A percentile compares a stretch with the other conserved stretches of the same genome.
phyloP scores from a whole-genome alignment of 2,797 vertebrate genomes.

The Semotilus atromaculatus region DNA sequence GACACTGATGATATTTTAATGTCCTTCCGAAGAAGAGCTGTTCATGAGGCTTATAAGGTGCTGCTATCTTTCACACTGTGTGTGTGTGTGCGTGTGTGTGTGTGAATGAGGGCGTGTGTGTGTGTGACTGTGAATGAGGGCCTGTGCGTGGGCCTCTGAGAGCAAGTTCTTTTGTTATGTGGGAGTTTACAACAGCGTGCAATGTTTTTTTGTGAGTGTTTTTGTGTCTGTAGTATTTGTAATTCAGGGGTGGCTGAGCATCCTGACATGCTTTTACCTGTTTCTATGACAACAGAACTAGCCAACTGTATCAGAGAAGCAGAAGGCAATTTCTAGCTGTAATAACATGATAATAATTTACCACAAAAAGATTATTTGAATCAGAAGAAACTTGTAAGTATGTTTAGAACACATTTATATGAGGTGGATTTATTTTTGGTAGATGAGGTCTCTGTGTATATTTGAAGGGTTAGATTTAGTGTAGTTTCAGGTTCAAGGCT shows the following conservation, averaged over 20 bases:
- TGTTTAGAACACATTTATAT: not conserved
- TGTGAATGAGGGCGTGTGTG: conserved; percentile 33
- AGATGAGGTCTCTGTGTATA: not conserved
- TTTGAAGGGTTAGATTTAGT: not conserved
- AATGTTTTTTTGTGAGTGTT: conserved; percentile 48
- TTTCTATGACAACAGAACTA: conserved; percentile 66
- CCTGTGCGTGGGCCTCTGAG: conserved; percentile 46
- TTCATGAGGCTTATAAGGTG: not conserved
- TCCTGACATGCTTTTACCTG: conserved; percentile 70
- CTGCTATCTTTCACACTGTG: conserved; percentile 3
- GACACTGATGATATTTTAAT: conserved; percentile 9
- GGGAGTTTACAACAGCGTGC: conserved; percentile 32
- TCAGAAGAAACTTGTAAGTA: not conserved
- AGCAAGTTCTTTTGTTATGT: conserved; percentile 43
- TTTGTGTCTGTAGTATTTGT: conserved; percentile 68
- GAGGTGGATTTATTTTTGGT: not conserved
- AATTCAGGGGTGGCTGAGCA: conserved; percentile 63
- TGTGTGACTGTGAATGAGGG: conserved; percentile 16
- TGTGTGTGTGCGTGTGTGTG: not conserved
- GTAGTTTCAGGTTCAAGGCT: not conserved
- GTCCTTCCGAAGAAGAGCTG: not conserved
- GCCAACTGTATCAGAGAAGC: conserved; percentile 35
- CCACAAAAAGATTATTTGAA: conserved; percentile 11
- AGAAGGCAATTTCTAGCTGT: conserved; percentile 10
- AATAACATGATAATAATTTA: conserved; percentile 1